These are phyloP conservation scores for Tapirus indicus DNA, from an alignment of 2,797 vertebrate species.

Conservation along the genomic window DNA sequence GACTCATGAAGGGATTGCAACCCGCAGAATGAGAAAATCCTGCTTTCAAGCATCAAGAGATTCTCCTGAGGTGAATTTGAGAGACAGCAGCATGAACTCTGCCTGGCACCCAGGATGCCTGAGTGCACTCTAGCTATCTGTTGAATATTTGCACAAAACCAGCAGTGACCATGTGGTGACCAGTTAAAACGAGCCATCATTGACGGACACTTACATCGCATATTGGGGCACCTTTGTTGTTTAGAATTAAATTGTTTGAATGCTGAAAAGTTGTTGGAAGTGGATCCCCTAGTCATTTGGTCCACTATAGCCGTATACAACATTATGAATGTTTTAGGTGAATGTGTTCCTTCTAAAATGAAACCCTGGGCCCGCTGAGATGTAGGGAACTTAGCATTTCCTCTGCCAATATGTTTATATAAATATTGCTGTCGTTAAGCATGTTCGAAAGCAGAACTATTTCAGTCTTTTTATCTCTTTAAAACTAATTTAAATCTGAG, in stretches of 20 bases:
- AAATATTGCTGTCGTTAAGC: constrained; percentile 84
- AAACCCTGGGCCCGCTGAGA: constrained; percentile 37
- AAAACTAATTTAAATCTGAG: constrained; percentile 88
- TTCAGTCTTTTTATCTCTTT: constrained; percentile 80
- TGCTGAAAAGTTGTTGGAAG: background rate
- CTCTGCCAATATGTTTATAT: constrained; percentile 81
- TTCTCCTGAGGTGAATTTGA: background rate
- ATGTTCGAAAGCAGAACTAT: constrained; percentile 80
- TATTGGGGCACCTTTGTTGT: background rate
- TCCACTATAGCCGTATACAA: background rate
- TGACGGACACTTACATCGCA: background rate
- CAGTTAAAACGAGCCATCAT: background rate
- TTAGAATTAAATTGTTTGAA: constrained; percentile 30
- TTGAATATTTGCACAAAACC: background rate
- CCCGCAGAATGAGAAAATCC: background rate
- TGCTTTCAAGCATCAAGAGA: background rate
- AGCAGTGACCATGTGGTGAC: background rate
- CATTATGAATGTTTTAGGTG: constrained; percentile 50
- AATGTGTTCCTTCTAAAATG: constrained; percentile 61
- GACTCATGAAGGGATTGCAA: background rate
- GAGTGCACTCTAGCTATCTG: background rate
- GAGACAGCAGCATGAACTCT: background rate
- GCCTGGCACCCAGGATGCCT: background rate
- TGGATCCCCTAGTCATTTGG: background rate
- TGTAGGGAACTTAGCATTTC: constrained; percentile 72